A percentile compares a stretch with the other conserved stretches of the same genome.
Evolutionary conservation across 2,888 invertebrate genomes (phyloP).

Genomic region (Apodemia mormo): DNA sequence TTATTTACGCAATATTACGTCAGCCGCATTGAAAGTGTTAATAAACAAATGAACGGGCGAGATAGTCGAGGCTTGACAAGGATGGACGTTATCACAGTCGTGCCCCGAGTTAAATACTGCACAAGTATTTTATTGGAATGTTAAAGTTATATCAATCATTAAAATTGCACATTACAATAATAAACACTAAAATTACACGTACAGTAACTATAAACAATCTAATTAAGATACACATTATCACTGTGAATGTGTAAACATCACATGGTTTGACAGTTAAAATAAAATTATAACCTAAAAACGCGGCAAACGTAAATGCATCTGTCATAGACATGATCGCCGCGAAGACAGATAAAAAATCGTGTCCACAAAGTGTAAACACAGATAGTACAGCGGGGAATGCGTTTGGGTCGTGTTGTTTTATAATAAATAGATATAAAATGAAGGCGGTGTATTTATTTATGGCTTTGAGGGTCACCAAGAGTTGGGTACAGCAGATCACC

Average conservation of each 20-base stretch:
- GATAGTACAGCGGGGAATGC: slow-evolving; percentile 52
- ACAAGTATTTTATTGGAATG: not conserved
- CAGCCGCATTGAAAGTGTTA: not conserved
- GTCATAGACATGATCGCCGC: slow-evolving; percentile 55
- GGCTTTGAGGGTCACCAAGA: slow-evolving; percentile 55
- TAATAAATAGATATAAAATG: slow-evolving; percentile 54
- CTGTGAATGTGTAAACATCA: slow-evolving; percentile 67
- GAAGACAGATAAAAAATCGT: slow-evolving; percentile 45
- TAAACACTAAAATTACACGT: slow-evolving; percentile 56
- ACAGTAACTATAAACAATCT: slow-evolving; percentile 62
- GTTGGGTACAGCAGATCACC: slow-evolving; percentile 70
- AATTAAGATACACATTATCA: slow-evolving; percentile 66
- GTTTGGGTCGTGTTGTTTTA: slow-evolving; percentile 53
- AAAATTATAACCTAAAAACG: slow-evolving; percentile 52
- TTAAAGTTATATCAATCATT: slow-evolving; percentile 25
- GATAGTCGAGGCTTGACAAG: not conserved
- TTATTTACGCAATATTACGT: too few relatives aligned
- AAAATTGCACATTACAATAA: slow-evolving; percentile 37
- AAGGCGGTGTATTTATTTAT: slow-evolving; percentile 57
- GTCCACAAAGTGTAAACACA: slow-evolving; percentile 51
- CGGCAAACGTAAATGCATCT: slow-evolving; percentile 47
- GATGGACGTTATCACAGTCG: not conserved
- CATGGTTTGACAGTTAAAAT: slow-evolving; percentile 64
- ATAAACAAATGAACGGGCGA: not conserved
- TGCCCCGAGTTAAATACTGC: not conserved